Conservation (phyloP, 30 jellyfish, hydroid and myxozoan genomes). For the Catostylus mosaicus region DNA sequence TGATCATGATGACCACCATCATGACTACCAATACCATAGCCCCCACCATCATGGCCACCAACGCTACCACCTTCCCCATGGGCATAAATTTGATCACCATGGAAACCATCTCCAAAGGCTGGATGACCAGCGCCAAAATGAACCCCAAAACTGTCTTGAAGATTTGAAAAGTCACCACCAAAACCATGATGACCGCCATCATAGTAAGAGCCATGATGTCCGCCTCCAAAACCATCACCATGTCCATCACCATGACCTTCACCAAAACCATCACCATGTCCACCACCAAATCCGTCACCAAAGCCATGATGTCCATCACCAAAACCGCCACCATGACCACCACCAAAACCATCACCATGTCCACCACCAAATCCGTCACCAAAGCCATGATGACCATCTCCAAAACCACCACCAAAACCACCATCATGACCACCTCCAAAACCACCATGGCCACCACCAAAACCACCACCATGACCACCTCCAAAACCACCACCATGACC, state of each 20-base stretch:
- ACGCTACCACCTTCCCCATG: conserved; percentile 25
- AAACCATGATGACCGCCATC: conserved; percentile 51
- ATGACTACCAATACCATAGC: conserved; percentile 6
- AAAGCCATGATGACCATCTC: conserved; percentile 36
- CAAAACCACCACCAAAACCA: conserved; percentile 47
- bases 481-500: conserved; percentile 7
- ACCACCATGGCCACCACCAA: conserved; percentile 47
- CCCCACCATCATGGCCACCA: conserved; percentile 9
- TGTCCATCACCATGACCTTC: conserved; percentile 27
- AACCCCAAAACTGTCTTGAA: conserved; percentile 26
- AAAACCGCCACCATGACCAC: conserved; percentile 49
- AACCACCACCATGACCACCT: conserved; percentile 28
- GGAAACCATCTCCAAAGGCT: conserved; percentile 42
- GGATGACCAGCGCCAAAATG: conserved; percentile 52
- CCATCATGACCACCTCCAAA: conserved; percentile 46
- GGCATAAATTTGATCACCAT: conserved; percentile 24
- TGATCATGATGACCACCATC: conserved; percentile 9
- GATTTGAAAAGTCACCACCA: conserved; percentile 18
- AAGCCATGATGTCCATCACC: conserved; percentile 28
- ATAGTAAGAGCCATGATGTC: conserved; percentile 18
- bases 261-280: conserved; percentile 42
- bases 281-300: conserved; percentile 38
- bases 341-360: conserved; percentile 45
- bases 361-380: conserved; percentile 53
- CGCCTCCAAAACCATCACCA: conserved; percentile 48